Evolutionary conservation across 1,140 invertebrate species (phyloP), one percentile per base, ranked within the genome.

Genomic region (Neotoxoptera formosana): DNA sequence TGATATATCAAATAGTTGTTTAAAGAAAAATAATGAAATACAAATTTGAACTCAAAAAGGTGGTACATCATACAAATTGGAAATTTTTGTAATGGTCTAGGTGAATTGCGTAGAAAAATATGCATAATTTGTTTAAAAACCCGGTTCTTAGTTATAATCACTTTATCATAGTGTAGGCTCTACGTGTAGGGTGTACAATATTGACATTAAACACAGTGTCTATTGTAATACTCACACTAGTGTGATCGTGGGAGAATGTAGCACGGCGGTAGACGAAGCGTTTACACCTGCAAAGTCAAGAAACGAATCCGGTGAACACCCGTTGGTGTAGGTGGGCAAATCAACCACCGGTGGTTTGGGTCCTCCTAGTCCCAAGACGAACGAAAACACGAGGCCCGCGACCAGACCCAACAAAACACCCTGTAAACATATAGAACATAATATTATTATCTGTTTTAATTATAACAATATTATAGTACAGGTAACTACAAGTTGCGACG

Each of bases 351-450:
- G 94, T 1, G 97, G 97, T 94, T 97, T 97, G 0, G 98, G 97
- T 53, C 96, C 96, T 0, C 98, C 98, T 95, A 99, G 98, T 90
- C 97, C 98, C 93, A 98, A 97, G 97, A 97, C 98, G 21, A 98
- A 96, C 21, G 97, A 97, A 91, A 98, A 95, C 0, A 95, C 95
- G 86, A 99, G 95, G 17, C 97, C 97, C 17, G 95, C 94, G 4
- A 97, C 25, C 17, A 98, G 95, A 0, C 97, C 97, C 11, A 95
- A 94, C 41, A 98, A 95, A 1, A 96, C 97, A 84, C 98, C 98
- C 96, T 96, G 83, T 87, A 87, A 14, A 48, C 30, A 20, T 17
- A 17, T 17, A 17, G 17, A 1, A 88, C 14, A 48, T 2, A n/a
- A 30, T 87, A 48, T 6, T 20, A n/a, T 20, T 88, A 34, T 87